Evolutionary conservation across 2,888 invertebrate genomes (phyloP).

Genomic region (Ganaspis brasiliensis): DNA sequence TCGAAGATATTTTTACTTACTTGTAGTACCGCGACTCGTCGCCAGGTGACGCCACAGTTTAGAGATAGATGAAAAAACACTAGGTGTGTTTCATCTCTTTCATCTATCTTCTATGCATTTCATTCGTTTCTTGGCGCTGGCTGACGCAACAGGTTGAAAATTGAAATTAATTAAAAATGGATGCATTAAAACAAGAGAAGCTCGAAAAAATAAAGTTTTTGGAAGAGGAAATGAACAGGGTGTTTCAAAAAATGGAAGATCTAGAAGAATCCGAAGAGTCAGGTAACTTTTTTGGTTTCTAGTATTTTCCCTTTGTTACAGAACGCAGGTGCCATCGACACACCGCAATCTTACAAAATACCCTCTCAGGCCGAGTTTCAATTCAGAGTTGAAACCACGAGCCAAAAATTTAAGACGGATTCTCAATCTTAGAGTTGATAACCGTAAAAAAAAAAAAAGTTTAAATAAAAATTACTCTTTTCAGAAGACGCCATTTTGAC

Average conservation of each 20-base stretch:
- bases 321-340: background rate
- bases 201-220: background rate
- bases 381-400: slow-evolving; percentile 7
- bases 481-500: background rate
- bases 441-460: background rate
- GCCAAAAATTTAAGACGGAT: slow-evolving; percentile 10
- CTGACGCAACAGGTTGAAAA: too few species aligned
- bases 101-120: background rate
- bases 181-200: background rate
- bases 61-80: background rate
- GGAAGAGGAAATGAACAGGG: background rate
- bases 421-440: background rate
- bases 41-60: slow-evolving; percentile 11
- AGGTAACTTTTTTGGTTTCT: background rate
- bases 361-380: background rate
- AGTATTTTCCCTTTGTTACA: background rate
- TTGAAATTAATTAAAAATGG: background rate
- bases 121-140: slow-evolving; percentile 6
- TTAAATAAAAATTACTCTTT: background rate
- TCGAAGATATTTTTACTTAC: background rate
- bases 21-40: slow-evolving; percentile 4
- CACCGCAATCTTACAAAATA: background rate
- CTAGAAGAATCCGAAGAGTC: background rate
- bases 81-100: background rate
- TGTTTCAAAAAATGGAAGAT: background rate